Conservation (phyloP, 2,113 vertebrate species). For the Corapipo altera region DNA sequence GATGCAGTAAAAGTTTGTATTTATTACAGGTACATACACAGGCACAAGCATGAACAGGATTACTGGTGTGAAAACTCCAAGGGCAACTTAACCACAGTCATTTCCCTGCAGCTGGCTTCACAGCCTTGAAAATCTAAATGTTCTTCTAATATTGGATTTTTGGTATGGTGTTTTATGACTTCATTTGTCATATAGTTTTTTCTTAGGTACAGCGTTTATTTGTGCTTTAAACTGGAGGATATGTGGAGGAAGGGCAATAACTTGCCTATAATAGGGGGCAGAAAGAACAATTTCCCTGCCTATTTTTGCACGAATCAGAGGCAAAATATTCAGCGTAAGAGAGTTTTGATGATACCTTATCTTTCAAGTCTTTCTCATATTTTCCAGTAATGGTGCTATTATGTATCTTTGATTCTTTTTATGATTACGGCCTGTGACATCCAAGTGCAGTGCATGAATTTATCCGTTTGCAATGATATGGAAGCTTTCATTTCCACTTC, state of each 20-base stretch:
- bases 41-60: fast-evolving
- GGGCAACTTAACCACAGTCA: not conserved
- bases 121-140: not conserved
- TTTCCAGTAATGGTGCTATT: slow-evolving; percentile 2
- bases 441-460: not conserved
- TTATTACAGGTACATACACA: not conserved
- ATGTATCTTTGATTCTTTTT: slow-evolving; percentile 45
- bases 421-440: slow-evolving; percentile 48
- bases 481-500: slow-evolving; percentile 53
- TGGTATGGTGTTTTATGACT: slow-evolving; percentile 28
- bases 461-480: slow-evolving; percentile 39
- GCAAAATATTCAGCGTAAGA: slow-evolving; percentile 20
- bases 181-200: slow-evolving; percentile 54
- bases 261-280: not conserved
- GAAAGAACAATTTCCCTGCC: slow-evolving; percentile 11
- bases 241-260: not conserved
- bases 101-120: slow-evolving; percentile 10
- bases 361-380: slow-evolving; percentile 43
- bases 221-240: slow-evolving; percentile 35
- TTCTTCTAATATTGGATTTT: not conserved
- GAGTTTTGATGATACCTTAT: slow-evolving; percentile 29
- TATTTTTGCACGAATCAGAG: slow-evolving; percentile 11
- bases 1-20: not conserved
- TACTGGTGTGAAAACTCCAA: not conserved
- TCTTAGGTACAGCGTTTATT: slow-evolving; percentile 27